Conservation (phyloP, 2,113 vertebrate genomes). For the Herpailurus yagouaroundi region DNA sequence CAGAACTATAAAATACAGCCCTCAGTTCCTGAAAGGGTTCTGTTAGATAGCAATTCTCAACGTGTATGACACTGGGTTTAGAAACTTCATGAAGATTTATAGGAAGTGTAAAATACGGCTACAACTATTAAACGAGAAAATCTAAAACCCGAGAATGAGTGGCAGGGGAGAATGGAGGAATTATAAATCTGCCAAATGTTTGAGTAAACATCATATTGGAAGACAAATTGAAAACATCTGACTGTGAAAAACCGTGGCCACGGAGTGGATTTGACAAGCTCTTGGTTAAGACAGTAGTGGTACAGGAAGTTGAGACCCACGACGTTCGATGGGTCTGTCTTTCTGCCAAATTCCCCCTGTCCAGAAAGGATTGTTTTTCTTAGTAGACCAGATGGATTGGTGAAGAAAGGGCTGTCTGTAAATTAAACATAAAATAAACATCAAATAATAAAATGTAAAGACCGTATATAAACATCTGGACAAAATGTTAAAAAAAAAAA, state of each 20-base stretch:
- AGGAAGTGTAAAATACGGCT: background rate
- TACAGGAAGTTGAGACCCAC: background rate
- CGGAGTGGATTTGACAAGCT: background rate
- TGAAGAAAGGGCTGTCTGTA: background rate
- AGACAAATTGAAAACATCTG: constrained; percentile 59
- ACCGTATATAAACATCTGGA: background rate
- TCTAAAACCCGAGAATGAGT: constrained; percentile 48
- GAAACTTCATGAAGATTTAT: constrained; percentile 59
- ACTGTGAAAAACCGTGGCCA: background rate
- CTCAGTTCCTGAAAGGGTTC: background rate
- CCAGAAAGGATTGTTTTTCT: background rate
- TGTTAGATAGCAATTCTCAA: background rate
- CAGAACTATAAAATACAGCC: background rate
- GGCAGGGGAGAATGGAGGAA: constrained; percentile 41
- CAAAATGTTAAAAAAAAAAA: background rate
- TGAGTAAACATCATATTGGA: constrained; percentile 21
- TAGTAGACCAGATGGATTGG: background rate
- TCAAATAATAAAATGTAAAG: background rate
- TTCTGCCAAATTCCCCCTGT: background rate
- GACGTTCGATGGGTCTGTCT: background rate
- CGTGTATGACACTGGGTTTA: background rate
- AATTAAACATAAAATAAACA: background rate
- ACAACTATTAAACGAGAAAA: constrained; percentile 57
- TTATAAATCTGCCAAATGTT: constrained; percentile 26
- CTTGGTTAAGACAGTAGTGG: background rate